These are phyloP conservation scores for Nesogale talazaci DNA, from an alignment of 2,113 vertebrate species.

Conservation along the genomic window DNA sequence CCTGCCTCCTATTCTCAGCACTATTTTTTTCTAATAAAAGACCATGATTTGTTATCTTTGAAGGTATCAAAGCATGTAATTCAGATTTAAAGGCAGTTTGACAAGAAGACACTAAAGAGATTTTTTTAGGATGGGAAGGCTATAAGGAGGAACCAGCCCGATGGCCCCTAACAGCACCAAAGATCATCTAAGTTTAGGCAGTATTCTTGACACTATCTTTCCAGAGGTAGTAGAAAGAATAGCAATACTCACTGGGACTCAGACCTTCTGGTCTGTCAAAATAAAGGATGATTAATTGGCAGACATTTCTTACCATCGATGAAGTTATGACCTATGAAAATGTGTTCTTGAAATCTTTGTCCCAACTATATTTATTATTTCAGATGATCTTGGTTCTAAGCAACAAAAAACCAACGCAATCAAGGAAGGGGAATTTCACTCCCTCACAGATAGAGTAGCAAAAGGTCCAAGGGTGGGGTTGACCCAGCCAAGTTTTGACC, in stretches of 20 bases:
- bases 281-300: not conserved
- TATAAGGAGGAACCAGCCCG: no score
- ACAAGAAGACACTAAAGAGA: not conserved
- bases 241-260: not conserved
- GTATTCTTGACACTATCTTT: not conserved
- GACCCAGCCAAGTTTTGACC: not conserved
- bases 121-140: not conserved
- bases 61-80: not conserved
- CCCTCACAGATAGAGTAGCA: not conserved
- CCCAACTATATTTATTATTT: not conserved
- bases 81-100: not conserved
- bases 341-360: not conserved
- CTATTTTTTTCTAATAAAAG: not conserved
- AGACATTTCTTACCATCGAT: not conserved
- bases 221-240: not conserved
- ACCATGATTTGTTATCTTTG: not conserved
- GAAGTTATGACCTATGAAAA: not conserved
- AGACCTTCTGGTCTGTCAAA: slow-evolving; percentile 19
- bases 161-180: no score
- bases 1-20: not conserved
- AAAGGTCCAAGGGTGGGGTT: not conserved
- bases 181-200: not conserved
- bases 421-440: not conserved
- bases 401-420: not conserved
- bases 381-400: not conserved